These are phyloP conservation scores for Galerucella calmariensis DNA, from an alignment of 2,888 invertebrate genomes.

Conservation along the genomic window DNA sequence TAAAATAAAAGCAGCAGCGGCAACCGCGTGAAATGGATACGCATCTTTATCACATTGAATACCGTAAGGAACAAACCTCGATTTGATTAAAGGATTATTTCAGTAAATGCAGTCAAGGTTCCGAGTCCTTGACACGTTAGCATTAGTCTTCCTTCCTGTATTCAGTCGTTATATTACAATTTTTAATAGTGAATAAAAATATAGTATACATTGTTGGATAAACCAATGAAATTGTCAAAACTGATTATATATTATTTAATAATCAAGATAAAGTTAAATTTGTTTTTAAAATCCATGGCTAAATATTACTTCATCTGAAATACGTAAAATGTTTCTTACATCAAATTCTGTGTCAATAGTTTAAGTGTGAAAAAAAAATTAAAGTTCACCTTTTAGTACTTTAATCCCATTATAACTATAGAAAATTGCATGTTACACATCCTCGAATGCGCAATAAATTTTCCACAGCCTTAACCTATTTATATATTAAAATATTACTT, in stretches of 20 bases:
- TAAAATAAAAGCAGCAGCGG: too few relatives aligned
- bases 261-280: background rate
- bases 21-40: too few relatives aligned
- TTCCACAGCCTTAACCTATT: background rate
- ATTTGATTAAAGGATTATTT: too few relatives aligned
- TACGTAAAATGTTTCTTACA: background rate
- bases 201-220: background rate
- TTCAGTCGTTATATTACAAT: too few relatives aligned
- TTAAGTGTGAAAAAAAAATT: background rate
- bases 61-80: background rate
- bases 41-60: background rate
- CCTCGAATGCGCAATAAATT: slow-evolving; percentile 3
- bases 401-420: background rate
- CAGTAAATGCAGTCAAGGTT: too few relatives aligned
- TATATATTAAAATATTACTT: background rate
- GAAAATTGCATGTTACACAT: background rate
- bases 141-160: too few relatives aligned
- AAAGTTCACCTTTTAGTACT: background rate
- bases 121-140: too few relatives aligned
- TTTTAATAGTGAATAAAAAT: too few relatives aligned
- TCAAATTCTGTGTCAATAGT: background rate
- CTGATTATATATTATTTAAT: background rate
- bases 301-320: background rate
- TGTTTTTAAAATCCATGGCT: background rate
- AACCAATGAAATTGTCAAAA: background rate